Conservation (phyloP, 1,140 invertebrate genomes). For the Papilio machaon region DNA sequence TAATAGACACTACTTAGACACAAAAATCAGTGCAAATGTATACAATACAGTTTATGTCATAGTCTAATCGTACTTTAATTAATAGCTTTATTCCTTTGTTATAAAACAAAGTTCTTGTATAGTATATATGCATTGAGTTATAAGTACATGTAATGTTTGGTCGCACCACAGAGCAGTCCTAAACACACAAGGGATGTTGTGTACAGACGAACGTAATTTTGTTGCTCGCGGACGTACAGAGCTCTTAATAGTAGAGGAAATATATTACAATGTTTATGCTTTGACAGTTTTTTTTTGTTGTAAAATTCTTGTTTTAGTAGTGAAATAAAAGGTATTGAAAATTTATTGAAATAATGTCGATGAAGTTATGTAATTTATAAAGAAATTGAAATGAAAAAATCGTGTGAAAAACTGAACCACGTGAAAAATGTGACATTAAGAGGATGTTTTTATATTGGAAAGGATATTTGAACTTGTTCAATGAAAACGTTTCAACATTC, state of each 20-base stretch:
- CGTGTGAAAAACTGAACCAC: not conserved
- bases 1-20: too few relatives aligned
- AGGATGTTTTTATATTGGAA: slow-evolving; percentile 4
- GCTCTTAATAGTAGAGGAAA: not conserved
- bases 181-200: not conserved
- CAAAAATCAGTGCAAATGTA: too few relatives aligned
- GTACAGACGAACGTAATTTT: not conserved
- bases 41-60: too few relatives aligned
- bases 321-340: not conserved
- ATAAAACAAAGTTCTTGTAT: not conserved
- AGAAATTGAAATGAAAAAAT: not conserved
- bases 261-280: not conserved
- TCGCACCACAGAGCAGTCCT: not conserved
- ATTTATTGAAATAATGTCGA: not conserved
- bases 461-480: not conserved
- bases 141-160: not conserved
- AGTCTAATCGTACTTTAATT: not conserved
- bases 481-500: not conserved
- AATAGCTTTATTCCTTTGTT: not conserved
- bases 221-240: not conserved
- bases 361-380: not conserved
- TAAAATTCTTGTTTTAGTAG: not conserved
- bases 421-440: not conserved
- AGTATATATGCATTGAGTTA: not conserved
- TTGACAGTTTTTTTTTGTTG: not conserved